Evolutionary conservation across 2,888 invertebrate genomes (phyloP).

Genomic region (Caenorhabditis sinica): DNA sequence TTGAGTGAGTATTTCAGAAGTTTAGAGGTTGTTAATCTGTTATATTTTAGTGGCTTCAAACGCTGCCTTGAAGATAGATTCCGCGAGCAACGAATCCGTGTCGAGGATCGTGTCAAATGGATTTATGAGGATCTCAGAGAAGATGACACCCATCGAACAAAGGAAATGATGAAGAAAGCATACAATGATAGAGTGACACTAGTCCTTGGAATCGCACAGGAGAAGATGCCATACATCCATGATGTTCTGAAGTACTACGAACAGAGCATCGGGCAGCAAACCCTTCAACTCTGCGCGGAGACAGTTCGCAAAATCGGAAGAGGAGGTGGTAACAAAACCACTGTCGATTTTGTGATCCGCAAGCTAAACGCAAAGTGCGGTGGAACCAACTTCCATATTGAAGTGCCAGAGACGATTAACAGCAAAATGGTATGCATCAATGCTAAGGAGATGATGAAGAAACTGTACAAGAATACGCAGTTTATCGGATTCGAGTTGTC

Average conservation of each 20-base stretch:
- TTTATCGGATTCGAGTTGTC: conserved; percentile 69
- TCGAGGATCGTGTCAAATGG: background rate
- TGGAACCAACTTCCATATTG: conserved; percentile 60
- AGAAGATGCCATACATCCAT: background rate
- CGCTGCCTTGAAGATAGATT: background rate
- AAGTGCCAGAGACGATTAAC: background rate
- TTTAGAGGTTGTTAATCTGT: background rate
- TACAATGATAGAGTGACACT: background rate
- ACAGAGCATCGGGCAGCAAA: conserved; percentile 29
- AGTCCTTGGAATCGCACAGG: background rate
- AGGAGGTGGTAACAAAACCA: conserved; percentile 9
- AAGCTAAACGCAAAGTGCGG: conserved; percentile 69
- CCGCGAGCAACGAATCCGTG: background rate
- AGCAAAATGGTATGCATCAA: background rate
- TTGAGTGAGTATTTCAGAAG: background rate
- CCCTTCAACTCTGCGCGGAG: conserved; percentile 37
- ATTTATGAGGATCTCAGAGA: background rate
- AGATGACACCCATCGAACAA: background rate
- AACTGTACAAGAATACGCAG: conserved; percentile 48
- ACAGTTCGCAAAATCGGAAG: conserved; percentile 26
- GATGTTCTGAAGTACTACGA: conserved; percentile 53
- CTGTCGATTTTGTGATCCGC: conserved; percentile 59
- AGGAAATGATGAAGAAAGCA: background rate
- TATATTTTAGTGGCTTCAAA: background rate
- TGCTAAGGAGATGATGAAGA: background rate